phyloP scores from a whole-genome alignment of 2,888 invertebrate genomes.

The Drosophila vallismaia region DNA sequence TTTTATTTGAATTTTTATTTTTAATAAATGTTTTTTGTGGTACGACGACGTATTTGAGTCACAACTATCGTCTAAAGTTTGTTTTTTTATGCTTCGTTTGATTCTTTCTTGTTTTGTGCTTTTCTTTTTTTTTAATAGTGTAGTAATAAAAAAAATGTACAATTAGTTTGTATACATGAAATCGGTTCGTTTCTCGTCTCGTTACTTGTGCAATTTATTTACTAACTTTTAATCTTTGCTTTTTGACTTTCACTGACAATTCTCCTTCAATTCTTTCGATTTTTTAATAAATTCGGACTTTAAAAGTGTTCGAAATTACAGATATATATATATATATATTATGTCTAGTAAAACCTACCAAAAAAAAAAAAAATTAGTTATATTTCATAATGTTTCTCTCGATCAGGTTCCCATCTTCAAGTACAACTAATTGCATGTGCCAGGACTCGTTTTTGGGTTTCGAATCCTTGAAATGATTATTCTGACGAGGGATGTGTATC shows the following conservation, averaged over 20 bases:
- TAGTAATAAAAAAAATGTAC: slow-evolving; percentile 60
- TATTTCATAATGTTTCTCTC: slow-evolving; percentile 31
- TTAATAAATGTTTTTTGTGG: slow-evolving; percentile 1
- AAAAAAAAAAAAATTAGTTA: slow-evolving; percentile 43
- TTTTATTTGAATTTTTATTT: not conserved
- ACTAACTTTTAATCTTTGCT: slow-evolving; percentile 50
- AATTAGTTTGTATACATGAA: slow-evolving; percentile 47
- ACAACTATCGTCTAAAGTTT: slow-evolving; percentile 18
- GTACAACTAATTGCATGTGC: slow-evolving; percentile 32
- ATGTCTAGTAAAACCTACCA: slow-evolving; percentile 67
- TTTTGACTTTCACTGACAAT: slow-evolving; percentile 26
- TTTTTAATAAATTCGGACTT: slow-evolving; percentile 80
- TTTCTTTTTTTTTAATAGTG: slow-evolving; percentile 40
- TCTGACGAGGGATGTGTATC: slow-evolving; percentile 35
- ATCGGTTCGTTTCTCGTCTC: slow-evolving; percentile 35
- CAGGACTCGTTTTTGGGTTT: slow-evolving; percentile 9
- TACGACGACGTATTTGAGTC: slow-evolving; percentile 12
- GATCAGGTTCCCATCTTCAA: slow-evolving; percentile 21
- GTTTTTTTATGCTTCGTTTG: not conserved
- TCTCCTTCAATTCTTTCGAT: slow-evolving; percentile 26
- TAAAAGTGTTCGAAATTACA: slow-evolving; percentile 76
- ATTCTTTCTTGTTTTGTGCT: not conserved
- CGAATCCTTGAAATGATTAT: slow-evolving; percentile 31
- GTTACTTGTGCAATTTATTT: slow-evolving; percentile 59
- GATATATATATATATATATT: slow-evolving; percentile 46